A percentile compares a stretch with the other conserved stretches of the same genome.
phyloP scores from a whole-genome alignment of 2,888 invertebrate species.

The Melinopterus prodromus region DNA sequence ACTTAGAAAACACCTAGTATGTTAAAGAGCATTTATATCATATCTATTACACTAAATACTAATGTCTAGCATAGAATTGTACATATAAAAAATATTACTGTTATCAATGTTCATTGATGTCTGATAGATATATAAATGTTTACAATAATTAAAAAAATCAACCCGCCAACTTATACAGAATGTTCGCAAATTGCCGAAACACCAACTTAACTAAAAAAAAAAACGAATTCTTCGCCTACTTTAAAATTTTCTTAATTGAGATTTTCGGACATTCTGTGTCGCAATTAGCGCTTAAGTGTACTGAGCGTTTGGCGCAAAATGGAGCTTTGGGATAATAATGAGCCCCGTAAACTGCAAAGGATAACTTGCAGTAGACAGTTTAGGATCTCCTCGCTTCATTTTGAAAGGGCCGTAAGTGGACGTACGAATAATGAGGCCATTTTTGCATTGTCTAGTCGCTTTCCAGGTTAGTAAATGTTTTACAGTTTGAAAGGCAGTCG shows the following conservation, averaged over 20 bases:
- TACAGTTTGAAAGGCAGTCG: neutral
- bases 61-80: constrained; percentile 16
- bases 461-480: neutral
- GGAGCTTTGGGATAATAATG: constrained; percentile 37
- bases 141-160: neutral
- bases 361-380: constrained; percentile 40
- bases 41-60: constrained; percentile 19
- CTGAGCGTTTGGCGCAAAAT: constrained; percentile 18
- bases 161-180: neutral
- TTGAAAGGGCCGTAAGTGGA: neutral
- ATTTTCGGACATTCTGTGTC: neutral
- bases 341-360: constrained; percentile 42
- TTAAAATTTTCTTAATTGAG: neutral
- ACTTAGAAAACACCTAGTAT: neutral
- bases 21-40: neutral
- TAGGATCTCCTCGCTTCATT: constrained; percentile 38
- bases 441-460: neutral
- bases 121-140: constrained; percentile 21
- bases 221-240: neutral
- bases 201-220: constrained; percentile 17
- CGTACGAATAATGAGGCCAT: neutral
- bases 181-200: constrained; percentile 7
- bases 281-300: constrained; percentile 19
- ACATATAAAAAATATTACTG: constrained; percentile 13
- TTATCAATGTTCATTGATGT: neutral